Evolutionary conservation across 2,888 invertebrate genomes (phyloP).

Genomic region (Rotaria magnacalcarata): DNA sequence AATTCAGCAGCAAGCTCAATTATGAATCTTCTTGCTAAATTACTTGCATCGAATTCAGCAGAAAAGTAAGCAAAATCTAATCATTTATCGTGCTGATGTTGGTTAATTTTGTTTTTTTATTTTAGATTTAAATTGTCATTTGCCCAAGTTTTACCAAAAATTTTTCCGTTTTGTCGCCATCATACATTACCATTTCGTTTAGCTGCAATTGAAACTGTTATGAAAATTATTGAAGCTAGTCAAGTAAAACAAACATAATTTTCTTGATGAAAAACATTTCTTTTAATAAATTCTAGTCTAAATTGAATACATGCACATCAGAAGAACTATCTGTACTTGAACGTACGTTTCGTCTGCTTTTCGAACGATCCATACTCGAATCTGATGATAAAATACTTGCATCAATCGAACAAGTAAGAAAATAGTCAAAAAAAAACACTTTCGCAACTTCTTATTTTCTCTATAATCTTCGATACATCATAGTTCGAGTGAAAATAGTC

Average conservation of each 20-base stretch:
- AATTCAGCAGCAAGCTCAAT: slow-evolving; percentile 10
- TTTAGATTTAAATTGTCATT: slow-evolving; percentile 8
- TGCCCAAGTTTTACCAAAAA: neutral
- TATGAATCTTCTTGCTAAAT: slow-evolving; percentile 2
- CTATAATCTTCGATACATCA: too few relatives aligned
- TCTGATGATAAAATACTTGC: neutral
- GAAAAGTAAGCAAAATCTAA: neutral
- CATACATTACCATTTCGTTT: slow-evolving; percentile 21
- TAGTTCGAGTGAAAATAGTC: too few relatives aligned
- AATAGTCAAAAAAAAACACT: too few relatives aligned
- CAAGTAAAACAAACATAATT: neutral
- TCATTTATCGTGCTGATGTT: neutral
- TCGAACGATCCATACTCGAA: neutral
- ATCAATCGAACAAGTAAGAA: neutral
- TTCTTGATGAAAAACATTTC: neutral
- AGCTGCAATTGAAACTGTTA: slow-evolving; percentile 23
- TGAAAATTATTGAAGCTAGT: slow-evolving; percentile 28
- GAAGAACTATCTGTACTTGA: neutral
- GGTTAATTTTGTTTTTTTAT: neutral
- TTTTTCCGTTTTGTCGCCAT: slow-evolving; percentile 21
- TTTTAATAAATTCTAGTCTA: neutral
- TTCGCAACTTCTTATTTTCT: too few relatives aligned
- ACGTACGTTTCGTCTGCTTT: slow-evolving; percentile 14
- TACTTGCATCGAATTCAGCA: slow-evolving; percentile 4
- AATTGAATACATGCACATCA: neutral